phyloP scores from a whole-genome alignment of 2,888 invertebrate genomes.

The Aricia artaxerxes region DNA sequence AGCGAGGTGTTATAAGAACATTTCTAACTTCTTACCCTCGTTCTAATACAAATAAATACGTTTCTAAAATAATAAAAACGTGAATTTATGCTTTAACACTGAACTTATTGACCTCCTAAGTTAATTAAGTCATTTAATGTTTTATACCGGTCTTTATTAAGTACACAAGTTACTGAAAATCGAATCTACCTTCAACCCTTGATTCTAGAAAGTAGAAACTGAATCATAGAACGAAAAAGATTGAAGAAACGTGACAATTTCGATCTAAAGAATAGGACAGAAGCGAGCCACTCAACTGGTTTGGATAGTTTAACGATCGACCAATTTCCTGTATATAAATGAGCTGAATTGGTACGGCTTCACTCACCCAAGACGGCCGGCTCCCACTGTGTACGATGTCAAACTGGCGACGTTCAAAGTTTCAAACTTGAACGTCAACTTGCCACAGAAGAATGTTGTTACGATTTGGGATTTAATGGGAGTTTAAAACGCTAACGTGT shows the following conservation, averaged over 20 bases:
- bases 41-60: too few relatives aligned
- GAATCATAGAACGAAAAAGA: too few relatives aligned
- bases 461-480: neutral
- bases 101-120: neutral
- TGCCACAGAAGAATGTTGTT: neutral
- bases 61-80: neutral
- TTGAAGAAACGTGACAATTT: neutral
- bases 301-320: conserved; percentile 9
- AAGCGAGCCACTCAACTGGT: conserved; percentile 8
- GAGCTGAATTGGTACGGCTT: conserved; percentile 50
- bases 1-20: too few relatives aligned
- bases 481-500: neutral
- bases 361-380: conserved; percentile 43
- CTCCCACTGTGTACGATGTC: neutral
- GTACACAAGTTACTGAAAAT: neutral
- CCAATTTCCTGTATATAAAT: conserved; percentile 51
- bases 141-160: neutral
- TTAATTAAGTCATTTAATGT: neutral
- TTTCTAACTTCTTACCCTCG: too few relatives aligned
- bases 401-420: neutral
- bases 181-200: neutral
- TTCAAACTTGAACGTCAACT: neutral
- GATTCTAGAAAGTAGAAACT: too few relatives aligned
- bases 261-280: neutral
- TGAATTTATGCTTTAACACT: neutral